Evolutionary conservation across 2,797 vertebrate species (phyloP).

Genomic region (Pyrocephalus nanus): DNA sequence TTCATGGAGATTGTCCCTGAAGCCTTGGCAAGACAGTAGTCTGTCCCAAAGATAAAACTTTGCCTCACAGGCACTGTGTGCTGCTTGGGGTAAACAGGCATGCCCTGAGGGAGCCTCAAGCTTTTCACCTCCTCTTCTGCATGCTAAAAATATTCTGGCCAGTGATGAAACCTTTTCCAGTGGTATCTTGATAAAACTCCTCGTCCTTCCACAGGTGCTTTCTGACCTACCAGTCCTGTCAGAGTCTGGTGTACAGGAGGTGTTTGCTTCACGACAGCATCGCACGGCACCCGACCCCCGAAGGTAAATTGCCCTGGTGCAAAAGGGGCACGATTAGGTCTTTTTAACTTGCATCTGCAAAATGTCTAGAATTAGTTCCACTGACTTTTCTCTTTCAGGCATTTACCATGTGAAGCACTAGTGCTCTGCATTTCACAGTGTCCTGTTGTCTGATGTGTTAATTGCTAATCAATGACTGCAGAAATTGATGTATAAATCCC

Average conservation of each 20-base stretch:
- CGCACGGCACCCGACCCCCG: conserved; percentile 87
- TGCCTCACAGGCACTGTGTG: background rate
- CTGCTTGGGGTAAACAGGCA: background rate
- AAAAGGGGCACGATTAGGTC: background rate
- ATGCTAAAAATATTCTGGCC: background rate
- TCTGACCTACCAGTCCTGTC: conserved; percentile 94
- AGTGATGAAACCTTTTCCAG: background rate
- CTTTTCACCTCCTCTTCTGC: background rate
- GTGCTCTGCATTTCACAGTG: background rate
- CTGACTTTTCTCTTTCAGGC: background rate
- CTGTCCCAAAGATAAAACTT: background rate
- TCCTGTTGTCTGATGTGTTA: background rate
- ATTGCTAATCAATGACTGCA: background rate
- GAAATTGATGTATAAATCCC: background rate
- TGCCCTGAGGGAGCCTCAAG: background rate
- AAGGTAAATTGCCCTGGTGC: conserved; percentile 80
- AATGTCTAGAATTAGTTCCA: background rate
- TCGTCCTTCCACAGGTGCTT: conserved; percentile 86
- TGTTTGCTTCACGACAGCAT: conserved; percentile 95
- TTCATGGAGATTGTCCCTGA: background rate
- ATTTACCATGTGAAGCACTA: fast-evolving
- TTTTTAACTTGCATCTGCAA: background rate
- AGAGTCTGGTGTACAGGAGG: conserved; percentile 90
- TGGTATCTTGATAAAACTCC: background rate
- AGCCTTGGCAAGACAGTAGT: background rate